Evolutionary conservation across 2,888 invertebrate species (phyloP).

Genomic region (Tetrapedia diversipes): DNA sequence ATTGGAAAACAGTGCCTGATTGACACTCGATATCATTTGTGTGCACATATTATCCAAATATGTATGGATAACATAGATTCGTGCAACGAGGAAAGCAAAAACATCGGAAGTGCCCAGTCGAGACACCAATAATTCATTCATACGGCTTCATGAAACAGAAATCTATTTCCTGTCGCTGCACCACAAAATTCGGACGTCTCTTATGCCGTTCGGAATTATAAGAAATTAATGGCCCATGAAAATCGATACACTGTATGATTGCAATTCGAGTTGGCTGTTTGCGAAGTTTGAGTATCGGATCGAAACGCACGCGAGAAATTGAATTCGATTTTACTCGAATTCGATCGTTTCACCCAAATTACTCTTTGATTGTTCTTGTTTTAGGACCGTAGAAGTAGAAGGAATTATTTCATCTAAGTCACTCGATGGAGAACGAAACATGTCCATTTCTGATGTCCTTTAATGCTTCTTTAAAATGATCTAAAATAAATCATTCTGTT

Average conservation of each 20-base stretch:
- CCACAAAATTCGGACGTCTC: constrained; percentile 13
- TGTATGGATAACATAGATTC: too few relatives aligned
- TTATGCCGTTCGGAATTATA: constrained; percentile 27
- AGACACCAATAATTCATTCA: constrained; percentile 21
- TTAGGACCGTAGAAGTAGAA: neutral
- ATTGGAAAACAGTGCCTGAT: too few relatives aligned
- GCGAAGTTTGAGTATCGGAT: constrained; percentile 9
- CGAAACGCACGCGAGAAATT: constrained; percentile 5
- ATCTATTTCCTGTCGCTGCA: constrained; percentile 3
- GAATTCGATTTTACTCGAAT: neutral
- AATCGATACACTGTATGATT: constrained; percentile 8
- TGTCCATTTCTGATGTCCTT: too few relatives aligned
- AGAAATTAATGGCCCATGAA: constrained; percentile 29
- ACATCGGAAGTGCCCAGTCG: neutral
- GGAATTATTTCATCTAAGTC: neutral
- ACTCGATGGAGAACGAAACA: too few relatives aligned
- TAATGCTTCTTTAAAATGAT: too few relatives aligned
- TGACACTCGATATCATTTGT: too few relatives aligned
- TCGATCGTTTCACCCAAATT: constrained; percentile 8
- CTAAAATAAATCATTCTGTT: too few relatives aligned
- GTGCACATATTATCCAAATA: too few relatives aligned
- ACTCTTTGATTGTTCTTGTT: too few relatives aligned
- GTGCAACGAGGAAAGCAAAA: too few relatives aligned
- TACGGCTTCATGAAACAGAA: constrained; percentile 5
- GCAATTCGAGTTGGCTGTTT: neutral